Evolutionary conservation across 2,888 invertebrate genomes (phyloP), one percentile per base, ranked within the genome.

Genomic region (Melanargia galathea): DNA sequence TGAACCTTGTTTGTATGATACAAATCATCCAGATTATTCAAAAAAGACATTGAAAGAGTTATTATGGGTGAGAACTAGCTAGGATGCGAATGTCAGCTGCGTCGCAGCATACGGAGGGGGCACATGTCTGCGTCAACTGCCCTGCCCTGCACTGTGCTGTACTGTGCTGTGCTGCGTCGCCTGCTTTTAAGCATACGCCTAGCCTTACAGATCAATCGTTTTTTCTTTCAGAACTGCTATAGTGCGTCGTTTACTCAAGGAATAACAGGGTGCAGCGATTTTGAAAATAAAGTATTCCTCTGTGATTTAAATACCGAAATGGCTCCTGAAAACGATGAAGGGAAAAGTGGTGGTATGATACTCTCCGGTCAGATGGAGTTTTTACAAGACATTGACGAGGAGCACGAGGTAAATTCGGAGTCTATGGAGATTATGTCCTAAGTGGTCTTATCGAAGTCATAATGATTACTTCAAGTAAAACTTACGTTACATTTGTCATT

Each of bases 181-280:
- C n/a, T n/a, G n/a, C n/a, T n/a, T n/a, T n/a, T n/a, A n/a, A n/a
- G n/a, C n/a, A n/a, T n/a, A n/a, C 24, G 24, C 24, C 5, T 26
- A 5, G 35, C 35, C 7, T 40, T 40, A 16, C 16, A 5, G 16
- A 16, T 7, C 7, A 40, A 16, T 16, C 16, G 16, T 33, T 43
- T 64, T 22, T 24, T 49, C 38, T 51, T 49, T 6, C 56, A 73
- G 72, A 63, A 60, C n/a, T 67, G 65, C 49, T 67, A 73, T 43
- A 43, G 51, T 54, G 74, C 73, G 2, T 68, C 69, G 16, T 76
- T 75, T 63, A 70, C 71, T 5, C 73, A 73, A 16, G 69, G 72
- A n/a, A 68, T 74, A 22, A 65, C 45, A 24, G 30, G 65, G 5
- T 77, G 77, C 61, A 57, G 68, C 22, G 71, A 65, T 30, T 75